Evolutionary conservation across 2,888 invertebrate genomes (phyloP).

Genomic region (Drosophila conformis): DNA sequence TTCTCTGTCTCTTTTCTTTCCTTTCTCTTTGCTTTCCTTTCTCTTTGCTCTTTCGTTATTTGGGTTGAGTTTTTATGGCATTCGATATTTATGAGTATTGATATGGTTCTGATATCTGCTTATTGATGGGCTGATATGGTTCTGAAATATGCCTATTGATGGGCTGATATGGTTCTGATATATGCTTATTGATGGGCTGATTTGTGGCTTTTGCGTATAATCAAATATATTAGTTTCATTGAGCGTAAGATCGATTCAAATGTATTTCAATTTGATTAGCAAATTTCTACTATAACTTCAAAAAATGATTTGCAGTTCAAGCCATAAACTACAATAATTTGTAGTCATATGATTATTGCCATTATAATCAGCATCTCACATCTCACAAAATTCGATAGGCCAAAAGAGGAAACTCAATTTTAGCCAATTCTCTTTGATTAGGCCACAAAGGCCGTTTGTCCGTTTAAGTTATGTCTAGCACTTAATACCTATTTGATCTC

Average conservation of each 20-base stretch:
- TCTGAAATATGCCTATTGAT: neutral
- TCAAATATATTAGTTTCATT: conserved; percentile 11
- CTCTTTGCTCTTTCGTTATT: neutral
- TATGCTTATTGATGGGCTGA: conserved; percentile 14
- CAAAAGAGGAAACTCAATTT: neutral
- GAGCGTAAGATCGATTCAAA: conserved; percentile 6
- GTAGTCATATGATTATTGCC: neutral
- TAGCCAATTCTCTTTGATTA: neutral
- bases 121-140: conserved; percentile 20
- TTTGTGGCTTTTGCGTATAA: conserved; percentile 20
- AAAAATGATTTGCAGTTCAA: neutral
- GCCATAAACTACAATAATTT: neutral
- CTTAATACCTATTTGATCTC: neutral
- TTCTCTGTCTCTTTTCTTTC: neutral
- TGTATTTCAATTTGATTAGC: conserved; percentile 9
- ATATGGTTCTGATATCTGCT: conserved; percentile 8
- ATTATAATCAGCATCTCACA: neutral
- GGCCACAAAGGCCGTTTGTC: neutral
- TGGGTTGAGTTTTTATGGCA: conserved; percentile 10
- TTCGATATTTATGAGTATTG: conserved; percentile 39
- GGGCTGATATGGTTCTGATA: conserved; percentile 11
- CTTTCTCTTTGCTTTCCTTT: neutral
- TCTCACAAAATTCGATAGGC: neutral
- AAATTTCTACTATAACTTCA: neutral
- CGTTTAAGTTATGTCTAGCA: neutral